These are phyloP conservation scores for Hepsetus odoe DNA, from an alignment of 2,113 vertebrate genomes.

Conservation along the genomic window DNA sequence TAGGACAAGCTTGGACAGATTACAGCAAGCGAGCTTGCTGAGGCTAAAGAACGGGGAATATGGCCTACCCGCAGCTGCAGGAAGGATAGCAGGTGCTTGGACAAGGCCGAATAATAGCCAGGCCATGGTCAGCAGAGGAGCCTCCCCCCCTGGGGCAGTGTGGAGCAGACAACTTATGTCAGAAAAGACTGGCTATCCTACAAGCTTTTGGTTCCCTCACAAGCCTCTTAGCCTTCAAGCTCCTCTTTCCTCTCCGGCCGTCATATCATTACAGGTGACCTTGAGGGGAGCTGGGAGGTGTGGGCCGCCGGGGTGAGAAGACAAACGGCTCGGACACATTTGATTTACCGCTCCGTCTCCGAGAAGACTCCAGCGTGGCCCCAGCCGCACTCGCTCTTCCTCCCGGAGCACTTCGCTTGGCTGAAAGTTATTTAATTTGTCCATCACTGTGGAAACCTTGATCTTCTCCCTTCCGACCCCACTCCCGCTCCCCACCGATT, in stretches of 20 bases:
- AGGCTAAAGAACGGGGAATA: neutral
- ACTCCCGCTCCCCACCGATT: constrained; percentile 1
- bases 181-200: neutral
- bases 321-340: constrained; percentile 29
- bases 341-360: constrained; percentile 55
- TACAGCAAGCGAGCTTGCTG: neutral
- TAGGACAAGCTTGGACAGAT: constrained; percentile 4
- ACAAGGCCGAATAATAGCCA: constrained; percentile 5
- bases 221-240: neutral
- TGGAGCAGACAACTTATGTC: neutral
- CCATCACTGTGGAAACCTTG: constrained; percentile 41
- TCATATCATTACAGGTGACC: constrained; percentile 38
- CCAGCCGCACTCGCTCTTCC: constrained; percentile 29
- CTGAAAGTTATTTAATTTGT: constrained; percentile 52
- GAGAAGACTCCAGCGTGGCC: constrained; percentile 27
- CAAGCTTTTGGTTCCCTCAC: neutral
- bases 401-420: constrained; percentile 32
- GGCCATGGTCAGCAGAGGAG: neutral
- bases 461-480: constrained; percentile 38
- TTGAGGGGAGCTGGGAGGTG: constrained; percentile 29
- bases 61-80: neutral
- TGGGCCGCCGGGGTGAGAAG: constrained; percentile 33
- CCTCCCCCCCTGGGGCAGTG: neutral
- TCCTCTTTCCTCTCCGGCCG: neutral
- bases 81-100: neutral